Base-by-base conservation (phyloP, 2,888 invertebrate genomes). In the Platycheirus albimanus region DNA sequence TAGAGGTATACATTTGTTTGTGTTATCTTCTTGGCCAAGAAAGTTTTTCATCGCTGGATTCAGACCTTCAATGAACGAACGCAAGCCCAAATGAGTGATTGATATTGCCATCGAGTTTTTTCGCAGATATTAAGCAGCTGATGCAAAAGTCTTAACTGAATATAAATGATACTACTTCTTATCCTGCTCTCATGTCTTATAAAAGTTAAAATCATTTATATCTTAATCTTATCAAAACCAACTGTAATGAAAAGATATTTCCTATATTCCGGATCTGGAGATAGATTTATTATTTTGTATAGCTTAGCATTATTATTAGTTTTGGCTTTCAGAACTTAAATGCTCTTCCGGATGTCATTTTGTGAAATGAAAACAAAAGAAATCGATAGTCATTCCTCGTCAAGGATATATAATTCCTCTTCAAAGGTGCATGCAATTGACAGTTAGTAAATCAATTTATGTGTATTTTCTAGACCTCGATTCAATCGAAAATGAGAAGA, bases 371-470 rank as follows among this genome's bases (percentile, higher is more conserved):
- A 58, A 58, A 58, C 30, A 45, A 61, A 61, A 19, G 43, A 30
- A 61, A 30, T 45, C 61, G 17, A 56, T 56, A 45, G 52, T 38
- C 28, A 45, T 45, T 64, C 24, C 36, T 54, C 43, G 3, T 47
- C 47, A 17, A 41, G 17, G 49, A 30, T 5, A 56, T 2, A 64
- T 64, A 66, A 66, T 38, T 74, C 30, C 38, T 17, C 30, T 56
- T 56, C 19, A 17, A 24, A 56, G 38, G 47, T 24, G 56, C 20
- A 38, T 74, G 74, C 64, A 30, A 19, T 49, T 66, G 74, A 74
- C 64, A 74, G 64, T 38, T n/a, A n/a, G n/a, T 64, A 28, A 56
- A 74, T 74, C 74, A 74, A 69, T 69, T 69, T 15, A 45, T 45
- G 45, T 33, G 15, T 45, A 56, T 20, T 24, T 24, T 5, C 8